Percentiles rank a stretch among this genome's conserved stretches.
Evolutionary conservation across 2,888 invertebrate species (phyloP).

Genomic region (Parnassius mnemosyne): DNA sequence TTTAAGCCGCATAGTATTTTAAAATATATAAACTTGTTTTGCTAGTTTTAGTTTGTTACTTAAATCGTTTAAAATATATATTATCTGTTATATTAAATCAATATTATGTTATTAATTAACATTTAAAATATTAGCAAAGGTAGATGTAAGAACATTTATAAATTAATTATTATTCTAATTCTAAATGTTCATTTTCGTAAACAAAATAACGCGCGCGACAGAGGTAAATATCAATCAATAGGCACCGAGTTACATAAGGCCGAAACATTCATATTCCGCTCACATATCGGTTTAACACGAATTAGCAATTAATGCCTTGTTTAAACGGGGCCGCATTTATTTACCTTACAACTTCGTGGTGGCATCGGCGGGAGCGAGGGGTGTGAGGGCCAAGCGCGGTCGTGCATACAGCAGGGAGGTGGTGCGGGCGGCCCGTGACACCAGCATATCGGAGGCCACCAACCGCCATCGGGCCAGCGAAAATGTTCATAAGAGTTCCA

Average conservation of each 20-base stretch:
- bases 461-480: slow-evolving; percentile 79
- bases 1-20: no score
- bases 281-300: slow-evolving; percentile 6
- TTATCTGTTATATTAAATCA: no score
- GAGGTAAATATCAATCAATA: neutral
- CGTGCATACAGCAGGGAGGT: slow-evolving; percentile 73
- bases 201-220: no score
- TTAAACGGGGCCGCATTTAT: slow-evolving; percentile 39
- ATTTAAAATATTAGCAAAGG: no score
- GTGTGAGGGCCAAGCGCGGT: slow-evolving; percentile 73
- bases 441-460: slow-evolving; percentile 75
- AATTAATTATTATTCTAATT: no score
- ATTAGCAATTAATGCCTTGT: slow-evolving; percentile 4
- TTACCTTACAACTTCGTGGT: slow-evolving; percentile 68
- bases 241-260: slow-evolving; percentile 8
- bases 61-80: no score
- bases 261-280: slow-evolving; percentile 6
- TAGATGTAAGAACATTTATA: no score
- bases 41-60: no score
- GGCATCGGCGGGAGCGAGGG: slow-evolving; percentile 66
- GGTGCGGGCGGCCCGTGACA: slow-evolving; percentile 71
- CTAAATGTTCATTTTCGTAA: no score
- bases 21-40: no score
- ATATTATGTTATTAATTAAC: no score
- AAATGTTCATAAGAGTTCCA: slow-evolving; percentile 82